These are phyloP conservation scores for Haemorhous mexicanus DNA, from an alignment of 2,113 vertebrate genomes.

Conservation along the genomic window DNA sequence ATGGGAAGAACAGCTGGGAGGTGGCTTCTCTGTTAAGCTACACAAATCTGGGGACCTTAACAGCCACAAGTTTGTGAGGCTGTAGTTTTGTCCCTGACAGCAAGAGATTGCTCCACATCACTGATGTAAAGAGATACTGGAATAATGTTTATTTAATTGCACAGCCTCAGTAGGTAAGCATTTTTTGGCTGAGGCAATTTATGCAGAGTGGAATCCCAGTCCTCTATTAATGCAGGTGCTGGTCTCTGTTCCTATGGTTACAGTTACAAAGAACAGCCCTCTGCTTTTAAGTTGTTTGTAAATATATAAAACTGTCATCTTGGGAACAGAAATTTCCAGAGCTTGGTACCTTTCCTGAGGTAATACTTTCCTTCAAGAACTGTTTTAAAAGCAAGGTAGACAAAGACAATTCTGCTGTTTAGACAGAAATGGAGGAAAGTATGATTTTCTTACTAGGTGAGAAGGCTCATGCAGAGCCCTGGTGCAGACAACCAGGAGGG, in stretches of 20 bases:
- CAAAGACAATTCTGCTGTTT: background rate
- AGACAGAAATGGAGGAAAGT: background rate
- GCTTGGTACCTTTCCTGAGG: background rate
- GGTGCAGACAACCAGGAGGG: background rate
- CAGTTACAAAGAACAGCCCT: background rate
- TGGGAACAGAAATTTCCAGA: constrained; percentile 9
- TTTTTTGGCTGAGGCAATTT: background rate
- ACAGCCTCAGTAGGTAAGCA: background rate
- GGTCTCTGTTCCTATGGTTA: constrained; percentile 32
- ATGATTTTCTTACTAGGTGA: background rate
- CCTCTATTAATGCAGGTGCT: background rate
- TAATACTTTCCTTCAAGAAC: constrained; percentile 3
- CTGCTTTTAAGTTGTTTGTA: constrained; percentile 21
- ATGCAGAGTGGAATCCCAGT: constrained; percentile 3
- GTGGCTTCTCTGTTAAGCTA: background rate
- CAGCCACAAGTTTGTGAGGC: background rate
- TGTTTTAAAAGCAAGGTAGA: background rate
- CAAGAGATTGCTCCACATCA: background rate
- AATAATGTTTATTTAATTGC: constrained; percentile 1
- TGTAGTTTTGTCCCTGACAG: background rate
- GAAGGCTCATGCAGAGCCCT: background rate
- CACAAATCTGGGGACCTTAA: background rate
- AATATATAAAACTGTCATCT: background rate
- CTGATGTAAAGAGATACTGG: background rate
- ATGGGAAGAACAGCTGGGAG: background rate